Evolutionary conservation across 1,140 invertebrate genomes (phyloP).

Genomic region (Reticulitermes speratus): DNA sequence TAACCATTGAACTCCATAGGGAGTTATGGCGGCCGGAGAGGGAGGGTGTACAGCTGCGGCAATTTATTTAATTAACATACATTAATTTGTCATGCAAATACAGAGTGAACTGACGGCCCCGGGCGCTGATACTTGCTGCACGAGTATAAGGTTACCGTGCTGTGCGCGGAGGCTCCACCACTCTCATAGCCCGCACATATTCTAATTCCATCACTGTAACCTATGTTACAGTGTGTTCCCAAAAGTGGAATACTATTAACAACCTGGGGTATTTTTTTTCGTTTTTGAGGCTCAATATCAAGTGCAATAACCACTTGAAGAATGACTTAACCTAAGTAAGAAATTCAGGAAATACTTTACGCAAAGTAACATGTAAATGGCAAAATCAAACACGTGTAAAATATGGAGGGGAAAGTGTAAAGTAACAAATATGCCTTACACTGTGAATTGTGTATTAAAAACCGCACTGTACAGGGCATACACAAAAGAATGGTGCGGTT

Average conservation of each 20-base stretch:
- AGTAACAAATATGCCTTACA: too few relatives aligned
- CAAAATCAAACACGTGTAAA: too few relatives aligned
- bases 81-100: slow-evolving; percentile 17
- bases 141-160: background rate
- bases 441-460: too few relatives aligned
- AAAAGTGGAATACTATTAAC: background rate
- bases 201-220: background rate
- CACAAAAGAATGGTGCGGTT: too few relatives aligned
- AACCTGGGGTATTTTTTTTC: too few relatives aligned
- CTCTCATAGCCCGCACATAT: background rate
- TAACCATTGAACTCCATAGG: background rate
- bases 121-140: background rate
- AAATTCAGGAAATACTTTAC: too few relatives aligned
- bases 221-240: background rate
- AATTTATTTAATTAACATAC: slow-evolving; percentile 18
- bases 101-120: background rate
- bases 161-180: background rate
- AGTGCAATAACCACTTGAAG: too few relatives aligned
- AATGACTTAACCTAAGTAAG: too few relatives aligned
- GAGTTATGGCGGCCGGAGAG: background rate
- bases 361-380: too few relatives aligned
- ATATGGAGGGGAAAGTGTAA: too few relatives aligned
- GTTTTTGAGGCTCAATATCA: too few relatives aligned
- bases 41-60: background rate
- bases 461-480: too few relatives aligned